These are phyloP conservation scores for Enteromius mattozi DNA, from an alignment of 2,797 vertebrate species.

Conservation along the genomic window DNA sequence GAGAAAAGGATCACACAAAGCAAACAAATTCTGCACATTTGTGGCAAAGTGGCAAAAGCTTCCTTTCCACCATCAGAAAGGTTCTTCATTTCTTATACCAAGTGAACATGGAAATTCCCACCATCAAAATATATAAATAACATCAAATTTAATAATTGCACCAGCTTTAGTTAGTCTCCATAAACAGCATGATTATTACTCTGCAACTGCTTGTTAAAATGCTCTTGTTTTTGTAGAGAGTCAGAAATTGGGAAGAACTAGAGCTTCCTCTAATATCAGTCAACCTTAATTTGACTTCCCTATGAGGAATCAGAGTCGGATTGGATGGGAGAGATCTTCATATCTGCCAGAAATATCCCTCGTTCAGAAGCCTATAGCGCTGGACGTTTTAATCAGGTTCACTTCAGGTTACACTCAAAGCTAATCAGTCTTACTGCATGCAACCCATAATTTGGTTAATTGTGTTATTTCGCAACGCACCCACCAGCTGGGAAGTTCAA, in stretches of 20 bases:
- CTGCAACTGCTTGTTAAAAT: conserved; percentile 53
- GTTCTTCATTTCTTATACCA: conserved; percentile 50
- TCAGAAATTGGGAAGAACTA: conserved; percentile 10
- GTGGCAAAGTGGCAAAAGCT: conserved; percentile 69
- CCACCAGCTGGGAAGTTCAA: not conserved
- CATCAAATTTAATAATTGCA: not conserved
- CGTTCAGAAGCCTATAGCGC: not conserved
- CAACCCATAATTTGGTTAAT: conserved; percentile 29
- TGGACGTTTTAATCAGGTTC: conserved; percentile 46
- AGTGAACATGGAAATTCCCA: conserved; percentile 47
- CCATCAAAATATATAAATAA: not conserved
- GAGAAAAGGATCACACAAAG: conserved; percentile 61
- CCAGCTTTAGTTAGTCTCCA: conserved; percentile 31
- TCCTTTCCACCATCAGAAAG: conserved; percentile 63
- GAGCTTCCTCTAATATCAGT: conserved; percentile 5
- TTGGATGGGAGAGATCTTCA: not conserved
- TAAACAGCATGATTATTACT: conserved; percentile 76
- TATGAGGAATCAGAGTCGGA: not conserved
- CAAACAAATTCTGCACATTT: conserved; percentile 64
- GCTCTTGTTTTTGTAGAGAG: not conserved
- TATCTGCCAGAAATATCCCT: not conserved
- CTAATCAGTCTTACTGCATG: conserved; percentile 30
- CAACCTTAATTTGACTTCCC: conserved; percentile 20
- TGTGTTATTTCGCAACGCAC: conserved; percentile 18
- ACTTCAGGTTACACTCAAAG: conserved; percentile 30